phyloP scores from a whole-genome alignment of 2,797 vertebrate species.

The Microchirus variegatus region DNA sequence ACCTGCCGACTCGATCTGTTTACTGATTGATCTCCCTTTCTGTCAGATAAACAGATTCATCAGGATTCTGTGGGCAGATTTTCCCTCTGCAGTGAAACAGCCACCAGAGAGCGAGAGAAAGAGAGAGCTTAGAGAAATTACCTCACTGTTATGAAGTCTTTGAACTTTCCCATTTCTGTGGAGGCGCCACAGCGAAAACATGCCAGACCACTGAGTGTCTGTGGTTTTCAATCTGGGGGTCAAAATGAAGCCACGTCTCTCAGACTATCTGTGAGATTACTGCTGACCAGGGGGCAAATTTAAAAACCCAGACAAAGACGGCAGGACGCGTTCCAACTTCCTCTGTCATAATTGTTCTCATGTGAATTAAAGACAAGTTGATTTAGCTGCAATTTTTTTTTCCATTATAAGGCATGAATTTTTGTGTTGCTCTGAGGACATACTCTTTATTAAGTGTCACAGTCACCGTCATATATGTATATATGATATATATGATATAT shows the following conservation, averaged over 20 bases:
- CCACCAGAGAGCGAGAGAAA: constrained; percentile 25
- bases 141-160: constrained; percentile 51
- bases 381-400: neutral
- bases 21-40: constrained; percentile 6
- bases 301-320: constrained; percentile 11
- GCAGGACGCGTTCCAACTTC: neutral
- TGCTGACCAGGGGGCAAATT: constrained; percentile 10
- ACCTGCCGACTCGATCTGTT: neutral
- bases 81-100: constrained; percentile 35
- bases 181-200: constrained; percentile 40
- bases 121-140: constrained; percentile 33
- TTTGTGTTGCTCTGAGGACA: too few species aligned
- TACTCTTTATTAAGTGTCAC: too few species aligned
- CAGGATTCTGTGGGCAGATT: neutral
- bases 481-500: too few species aligned
- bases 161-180: constrained; percentile 48
- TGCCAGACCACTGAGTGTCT: constrained; percentile 48
- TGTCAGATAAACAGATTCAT: constrained; percentile 8
- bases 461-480: too few species aligned
- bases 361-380: neutral
- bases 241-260: constrained; percentile 35
- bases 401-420: too few species aligned
- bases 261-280: constrained; percentile 20
- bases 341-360: neutral
- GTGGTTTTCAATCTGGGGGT: constrained; percentile 26